Evolutionary conservation across 2,888 invertebrate genomes (phyloP).

Genomic region (Mythimna vitellina): DNA sequence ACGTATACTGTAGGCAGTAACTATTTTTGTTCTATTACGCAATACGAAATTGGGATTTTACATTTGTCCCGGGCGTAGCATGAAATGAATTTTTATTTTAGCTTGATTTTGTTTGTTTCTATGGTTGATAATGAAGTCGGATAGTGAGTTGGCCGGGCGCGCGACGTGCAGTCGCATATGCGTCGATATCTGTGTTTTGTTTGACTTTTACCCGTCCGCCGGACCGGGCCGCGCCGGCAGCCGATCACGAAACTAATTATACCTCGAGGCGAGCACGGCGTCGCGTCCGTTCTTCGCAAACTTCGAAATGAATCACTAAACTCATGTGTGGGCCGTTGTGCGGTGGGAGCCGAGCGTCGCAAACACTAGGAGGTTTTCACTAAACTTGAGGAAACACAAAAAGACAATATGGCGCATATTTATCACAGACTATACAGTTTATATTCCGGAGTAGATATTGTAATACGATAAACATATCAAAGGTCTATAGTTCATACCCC

Average conservation of each 20-base stretch:
- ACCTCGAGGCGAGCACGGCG: conserved; percentile 80
- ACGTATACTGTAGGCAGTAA: conserved; percentile 11
- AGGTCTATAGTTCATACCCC: conserved; percentile 1
- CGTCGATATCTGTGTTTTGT: conserved; percentile 79
- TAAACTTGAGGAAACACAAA: conserved; percentile 35
- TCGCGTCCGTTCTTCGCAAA: conserved; percentile 77
- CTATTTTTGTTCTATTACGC: conserved; percentile 24
- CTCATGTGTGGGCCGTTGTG: conserved; percentile 66
- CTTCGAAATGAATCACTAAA: conserved; percentile 78
- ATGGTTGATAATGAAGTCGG: conserved; percentile 51
- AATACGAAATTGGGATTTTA: conserved; percentile 43
- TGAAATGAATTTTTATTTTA: conserved; percentile 47
- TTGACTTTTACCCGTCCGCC: conserved; percentile 80
- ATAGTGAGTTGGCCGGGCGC: conserved; percentile 22
- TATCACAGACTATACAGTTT: neutral
- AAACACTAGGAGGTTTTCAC: conserved; percentile 34
- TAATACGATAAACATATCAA: conserved; percentile 1
- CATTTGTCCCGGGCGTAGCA: conserved; percentile 21
- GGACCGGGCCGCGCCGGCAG: conserved; percentile 62
- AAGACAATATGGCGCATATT: conserved; percentile 3
- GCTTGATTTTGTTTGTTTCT: conserved; percentile 35
- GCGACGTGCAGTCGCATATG: conserved; percentile 63
- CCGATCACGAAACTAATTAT: conserved; percentile 85
- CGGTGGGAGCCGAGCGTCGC: conserved; percentile 33
- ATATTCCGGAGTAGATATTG: too few relatives aligned